A percentile compares a stretch with the other conserved stretches of the same genome.
These are phyloP conservation scores for Pocillopora damicornis DNA, from an alignment of 64 coral and sea anemone genomes.

Conservation along the genomic window DNA sequence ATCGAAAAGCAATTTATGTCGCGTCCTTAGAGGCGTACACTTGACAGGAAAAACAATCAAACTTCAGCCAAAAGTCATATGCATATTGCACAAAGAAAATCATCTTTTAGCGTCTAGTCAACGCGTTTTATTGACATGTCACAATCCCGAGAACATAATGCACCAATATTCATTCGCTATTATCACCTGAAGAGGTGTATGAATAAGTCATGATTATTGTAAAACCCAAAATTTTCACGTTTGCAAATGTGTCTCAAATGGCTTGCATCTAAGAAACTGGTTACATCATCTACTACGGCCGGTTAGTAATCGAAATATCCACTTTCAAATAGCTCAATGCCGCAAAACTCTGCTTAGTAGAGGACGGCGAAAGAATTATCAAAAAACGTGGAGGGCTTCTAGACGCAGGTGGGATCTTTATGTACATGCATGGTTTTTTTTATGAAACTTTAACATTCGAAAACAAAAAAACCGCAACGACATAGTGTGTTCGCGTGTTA, in stretches of 20 bases:
- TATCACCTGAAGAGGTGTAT: background rate
- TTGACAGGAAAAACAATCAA: background rate
- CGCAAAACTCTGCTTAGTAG: background rate
- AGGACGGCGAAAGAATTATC: background rate
- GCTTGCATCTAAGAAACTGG: background rate
- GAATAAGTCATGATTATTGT: conserved; percentile 33
- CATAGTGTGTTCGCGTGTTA: background rate
- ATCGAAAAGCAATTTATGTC: conserved; percentile 23
- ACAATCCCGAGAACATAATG: background rate
- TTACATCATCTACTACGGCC: no score
- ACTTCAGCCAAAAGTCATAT: background rate
- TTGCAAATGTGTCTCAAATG: background rate
- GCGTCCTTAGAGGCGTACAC: background rate
- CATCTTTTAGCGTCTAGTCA: background rate
- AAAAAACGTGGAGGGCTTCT: background rate
- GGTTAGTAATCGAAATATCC: background rate
- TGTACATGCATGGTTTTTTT: conserved; percentile 8
- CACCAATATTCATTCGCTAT: background rate
- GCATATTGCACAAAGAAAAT: background rate
- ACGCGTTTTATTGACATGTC: conserved; percentile 11
- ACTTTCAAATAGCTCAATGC: background rate
- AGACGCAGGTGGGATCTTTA: conserved; percentile 7
- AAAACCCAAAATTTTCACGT: background rate
- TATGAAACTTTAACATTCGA: conserved; percentile 31
- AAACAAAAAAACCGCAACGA: conserved; percentile 23